phyloP scores from a whole-genome alignment of 1,140 invertebrate genomes.

The Solen grandis region DNA sequence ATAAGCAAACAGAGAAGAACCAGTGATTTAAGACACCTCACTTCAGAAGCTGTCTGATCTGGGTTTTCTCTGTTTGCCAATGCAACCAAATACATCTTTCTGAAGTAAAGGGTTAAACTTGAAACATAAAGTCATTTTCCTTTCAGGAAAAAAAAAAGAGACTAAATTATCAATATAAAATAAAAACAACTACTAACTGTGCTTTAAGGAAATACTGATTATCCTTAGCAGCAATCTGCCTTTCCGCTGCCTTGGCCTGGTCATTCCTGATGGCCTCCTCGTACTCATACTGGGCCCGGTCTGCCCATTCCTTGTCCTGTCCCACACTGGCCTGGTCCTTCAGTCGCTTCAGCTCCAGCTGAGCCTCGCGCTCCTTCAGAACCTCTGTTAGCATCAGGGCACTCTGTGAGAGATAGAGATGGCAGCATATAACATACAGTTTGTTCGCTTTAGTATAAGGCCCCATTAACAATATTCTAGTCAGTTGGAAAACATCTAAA shows the following conservation, averaged over 20 bases:
- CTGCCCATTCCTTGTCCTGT: conserved; percentile 70
- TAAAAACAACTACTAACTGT: conserved; percentile 71
- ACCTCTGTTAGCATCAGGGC: conserved; percentile 80
- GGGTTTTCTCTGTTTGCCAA: too few relatives aligned
- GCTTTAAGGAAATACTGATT: conserved; percentile 72
- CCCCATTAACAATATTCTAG: too few relatives aligned
- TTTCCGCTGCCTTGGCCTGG: conserved; percentile 68
- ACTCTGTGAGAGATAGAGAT: conserved; percentile 70
- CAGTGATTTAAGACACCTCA: too few relatives aligned
- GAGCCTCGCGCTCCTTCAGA: conserved; percentile 81
- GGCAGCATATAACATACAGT: too few relatives aligned
- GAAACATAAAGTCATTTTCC: too few relatives aligned
- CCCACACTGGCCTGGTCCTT: conserved; percentile 70
- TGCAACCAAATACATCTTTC: too few relatives aligned
- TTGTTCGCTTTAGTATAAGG: too few relatives aligned
- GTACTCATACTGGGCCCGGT: conserved; percentile 64
- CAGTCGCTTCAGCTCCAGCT: conserved; percentile 79
- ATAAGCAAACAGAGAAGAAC: too few relatives aligned
- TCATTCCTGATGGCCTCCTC: conserved; percentile 75
- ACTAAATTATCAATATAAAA: neutral
- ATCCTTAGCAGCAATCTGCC: conserved; percentile 67
- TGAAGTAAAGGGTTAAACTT: too few relatives aligned
- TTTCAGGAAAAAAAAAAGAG: neutral
- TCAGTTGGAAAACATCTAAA: too few relatives aligned
- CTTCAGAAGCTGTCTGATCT: too few relatives aligned